A percentile compares a stretch with the other conserved stretches of the same genome.
These are phyloP conservation scores for Papilio glaucus DNA, from an alignment of 1,140 invertebrate genomes.

Conservation along the genomic window DNA sequence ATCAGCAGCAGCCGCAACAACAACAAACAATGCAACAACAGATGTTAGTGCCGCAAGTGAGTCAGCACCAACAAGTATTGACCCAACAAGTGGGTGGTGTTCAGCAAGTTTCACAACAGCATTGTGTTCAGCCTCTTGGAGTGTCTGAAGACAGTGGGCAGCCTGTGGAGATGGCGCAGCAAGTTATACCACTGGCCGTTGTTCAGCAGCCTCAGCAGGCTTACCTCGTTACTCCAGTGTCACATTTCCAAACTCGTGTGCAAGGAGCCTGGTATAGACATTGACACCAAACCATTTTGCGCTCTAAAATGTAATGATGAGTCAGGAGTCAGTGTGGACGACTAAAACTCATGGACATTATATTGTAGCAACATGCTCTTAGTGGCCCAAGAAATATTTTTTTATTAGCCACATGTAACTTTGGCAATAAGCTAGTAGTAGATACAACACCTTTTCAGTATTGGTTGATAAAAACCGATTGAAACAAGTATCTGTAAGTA, in stretches of 20 bases:
- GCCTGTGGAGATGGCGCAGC: conserved; percentile 84
- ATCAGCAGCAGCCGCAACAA: conserved; percentile 79
- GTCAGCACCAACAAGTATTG: conserved; percentile 81
- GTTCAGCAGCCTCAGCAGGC: conserved; percentile 84
- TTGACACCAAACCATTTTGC: conserved; percentile 59
- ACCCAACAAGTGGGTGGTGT: conserved; percentile 68
- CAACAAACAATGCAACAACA: conserved; percentile 79
- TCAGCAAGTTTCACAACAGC: conserved; percentile 76
- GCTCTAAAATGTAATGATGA: conserved; percentile 28
- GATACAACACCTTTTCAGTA: conserved; percentile 77
- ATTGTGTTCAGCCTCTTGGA: conserved; percentile 78
- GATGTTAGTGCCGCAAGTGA: conserved; percentile 78
- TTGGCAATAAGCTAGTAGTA: conserved; percentile 78
- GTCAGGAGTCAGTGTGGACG: not conserved
- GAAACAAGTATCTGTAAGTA: conserved; percentile 68
- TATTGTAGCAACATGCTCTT: conserved; percentile 1
- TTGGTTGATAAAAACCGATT: conserved; percentile 72
- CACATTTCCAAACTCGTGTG: conserved; percentile 83
- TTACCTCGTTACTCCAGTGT: conserved; percentile 85
- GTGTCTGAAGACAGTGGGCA: conserved; percentile 77
- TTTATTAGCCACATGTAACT: conserved; percentile 55
- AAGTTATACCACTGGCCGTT: conserved; percentile 86
- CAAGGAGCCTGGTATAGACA: conserved; percentile 82
- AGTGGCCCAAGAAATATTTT: conserved; percentile 15
- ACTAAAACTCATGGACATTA: not conserved